Evolutionary conservation across 2,797 vertebrate genomes (phyloP).

Genomic region (Ptychadena robeensis): DNA sequence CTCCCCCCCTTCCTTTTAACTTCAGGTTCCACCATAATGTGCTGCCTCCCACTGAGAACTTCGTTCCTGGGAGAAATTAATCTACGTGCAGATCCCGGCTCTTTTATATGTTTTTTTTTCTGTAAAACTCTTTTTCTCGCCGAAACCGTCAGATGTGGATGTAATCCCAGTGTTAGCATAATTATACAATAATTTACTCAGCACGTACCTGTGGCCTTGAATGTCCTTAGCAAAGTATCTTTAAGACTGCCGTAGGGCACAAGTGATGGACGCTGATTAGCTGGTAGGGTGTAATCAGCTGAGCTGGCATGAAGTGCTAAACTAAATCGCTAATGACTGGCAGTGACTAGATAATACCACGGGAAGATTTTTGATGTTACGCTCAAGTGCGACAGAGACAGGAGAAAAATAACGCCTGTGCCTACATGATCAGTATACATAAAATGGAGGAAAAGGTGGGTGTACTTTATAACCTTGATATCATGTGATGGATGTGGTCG

Average conservation of each 20-base stretch:
- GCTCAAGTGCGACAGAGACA: conserved; percentile 21
- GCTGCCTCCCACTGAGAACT: conserved; percentile 16
- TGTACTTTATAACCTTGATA: neutral
- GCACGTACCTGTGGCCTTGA: conserved; percentile 62
- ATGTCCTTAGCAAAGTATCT: conserved; percentile 61
- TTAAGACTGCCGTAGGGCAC: conserved; percentile 61
- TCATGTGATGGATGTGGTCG: neutral
- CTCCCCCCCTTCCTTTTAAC: neutral
- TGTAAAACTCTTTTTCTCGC: neutral
- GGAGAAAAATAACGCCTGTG: conserved; percentile 13
- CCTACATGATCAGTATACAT: conserved; percentile 26
- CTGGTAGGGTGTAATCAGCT: conserved; percentile 59
- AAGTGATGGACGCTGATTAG: conserved; percentile 59
- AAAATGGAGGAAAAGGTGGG: conserved; percentile 10
- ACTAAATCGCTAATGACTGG: conserved; percentile 50
- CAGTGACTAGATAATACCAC: conserved; percentile 55
- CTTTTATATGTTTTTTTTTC: conserved; percentile 26
- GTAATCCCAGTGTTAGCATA: conserved; percentile 58
- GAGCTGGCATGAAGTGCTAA: conserved; percentile 50
- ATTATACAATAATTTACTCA: conserved; percentile 66
- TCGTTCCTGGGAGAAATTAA: conserved; percentile 22
- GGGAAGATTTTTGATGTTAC: conserved; percentile 22
- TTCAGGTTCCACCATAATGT: neutral
- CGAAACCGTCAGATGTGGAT: conserved; percentile 47
- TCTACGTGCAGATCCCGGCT: conserved; percentile 31